phyloP scores from a whole-genome alignment of 2,888 invertebrate genomes.

The Coenonympha arcania region DNA sequence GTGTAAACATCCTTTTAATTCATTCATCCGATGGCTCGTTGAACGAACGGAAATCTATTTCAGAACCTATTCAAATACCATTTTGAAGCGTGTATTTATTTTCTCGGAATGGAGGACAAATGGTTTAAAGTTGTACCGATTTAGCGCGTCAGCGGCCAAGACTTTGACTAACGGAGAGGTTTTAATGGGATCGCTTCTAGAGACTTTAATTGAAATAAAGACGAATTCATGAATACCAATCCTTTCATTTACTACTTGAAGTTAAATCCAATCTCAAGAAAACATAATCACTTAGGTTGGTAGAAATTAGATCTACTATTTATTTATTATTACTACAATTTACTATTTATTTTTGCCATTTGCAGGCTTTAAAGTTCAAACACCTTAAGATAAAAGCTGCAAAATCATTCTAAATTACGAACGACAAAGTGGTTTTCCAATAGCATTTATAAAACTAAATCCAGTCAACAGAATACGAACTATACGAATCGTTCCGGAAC shows the following conservation, averaged over 20 bases:
- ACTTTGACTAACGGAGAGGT: slow-evolving; percentile 16
- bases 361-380: too few relatives aligned
- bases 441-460: slow-evolving; percentile 2
- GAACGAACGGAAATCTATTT: neutral
- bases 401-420: neutral
- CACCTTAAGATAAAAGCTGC: too few relatives aligned
- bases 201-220: too few relatives aligned
- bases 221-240: too few relatives aligned
- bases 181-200: too few relatives aligned
- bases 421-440: slow-evolving; percentile 5
- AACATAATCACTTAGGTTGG: too few relatives aligned
- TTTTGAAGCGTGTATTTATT: slow-evolving; percentile 13
- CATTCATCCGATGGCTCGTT: neutral
- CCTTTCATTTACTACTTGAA: too few relatives aligned
- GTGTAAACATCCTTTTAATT: too few relatives aligned
- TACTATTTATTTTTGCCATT: too few relatives aligned
- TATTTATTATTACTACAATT: too few relatives aligned
- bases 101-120: slow-evolving; percentile 18
- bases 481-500: slow-evolving; percentile 7
- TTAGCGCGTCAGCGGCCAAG: slow-evolving; percentile 9
- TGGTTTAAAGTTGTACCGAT: slow-evolving; percentile 23
- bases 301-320: too few relatives aligned
- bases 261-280: too few relatives aligned
- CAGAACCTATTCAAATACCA: neutral
- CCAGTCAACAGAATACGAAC: slow-evolving; percentile 12